phyloP scores from a whole-genome alignment of 2,888 invertebrate genomes.

The Heteromyza rotundicornis region DNA sequence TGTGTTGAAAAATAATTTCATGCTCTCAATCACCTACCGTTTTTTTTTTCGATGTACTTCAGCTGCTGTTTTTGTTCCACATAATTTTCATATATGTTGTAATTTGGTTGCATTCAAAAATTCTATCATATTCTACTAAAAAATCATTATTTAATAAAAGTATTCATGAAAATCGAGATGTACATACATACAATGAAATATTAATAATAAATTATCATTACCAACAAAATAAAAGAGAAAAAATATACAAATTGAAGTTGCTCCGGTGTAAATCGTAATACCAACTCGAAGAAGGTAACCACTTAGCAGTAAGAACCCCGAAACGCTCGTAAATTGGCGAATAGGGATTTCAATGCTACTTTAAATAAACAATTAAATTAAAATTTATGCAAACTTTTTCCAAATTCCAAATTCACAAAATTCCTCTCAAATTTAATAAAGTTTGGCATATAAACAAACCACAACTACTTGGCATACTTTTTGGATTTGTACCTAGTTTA shows the following conservation, averaged over 20 bases:
- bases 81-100: conserved; percentile 28
- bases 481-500: conserved; percentile 23
- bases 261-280: no score
- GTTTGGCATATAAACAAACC: neutral
- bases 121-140: conserved; percentile 2
- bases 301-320: conserved; percentile 18
- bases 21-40: neutral
- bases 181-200: no score
- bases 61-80: conserved; percentile 18
- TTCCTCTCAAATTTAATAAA: no score
- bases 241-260: no score
- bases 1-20: neutral
- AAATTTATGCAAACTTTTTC: conserved; percentile 21
- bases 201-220: no score
- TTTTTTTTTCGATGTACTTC: conserved; percentile 5
- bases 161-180: no score
- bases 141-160: no score
- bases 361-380: conserved; percentile 17
- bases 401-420: conserved; percentile 20
- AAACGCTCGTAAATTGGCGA: conserved; percentile 41
- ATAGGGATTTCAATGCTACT: conserved; percentile 58
- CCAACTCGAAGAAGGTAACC: no score
- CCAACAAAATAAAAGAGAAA: conserved; percentile 49
- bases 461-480: conserved; percentile 13
- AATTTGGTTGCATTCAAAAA: conserved; percentile 29